Evolutionary conservation across 1,140 invertebrate species (phyloP).

Genomic region (Paraescarpia echinospica): DNA sequence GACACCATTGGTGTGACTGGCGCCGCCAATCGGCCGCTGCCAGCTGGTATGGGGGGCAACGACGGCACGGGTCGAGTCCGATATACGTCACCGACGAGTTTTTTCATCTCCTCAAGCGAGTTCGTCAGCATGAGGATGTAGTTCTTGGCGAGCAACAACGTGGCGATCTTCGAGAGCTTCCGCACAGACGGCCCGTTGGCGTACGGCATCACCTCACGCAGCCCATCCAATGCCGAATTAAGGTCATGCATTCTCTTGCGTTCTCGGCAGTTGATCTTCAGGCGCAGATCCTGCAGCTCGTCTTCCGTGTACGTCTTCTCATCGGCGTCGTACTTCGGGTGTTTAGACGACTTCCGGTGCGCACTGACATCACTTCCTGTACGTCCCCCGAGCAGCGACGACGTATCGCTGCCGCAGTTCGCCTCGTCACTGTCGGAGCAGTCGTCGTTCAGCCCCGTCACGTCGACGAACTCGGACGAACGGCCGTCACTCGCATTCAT

Average conservation of each 20-base stretch:
- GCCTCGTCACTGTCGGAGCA: not conserved
- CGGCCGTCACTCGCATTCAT: not conserved
- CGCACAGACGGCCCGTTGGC: slow-evolving; percentile 96
- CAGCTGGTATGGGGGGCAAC: not conserved
- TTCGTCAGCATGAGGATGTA: slow-evolving; percentile 71
- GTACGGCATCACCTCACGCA: slow-evolving; percentile 59
- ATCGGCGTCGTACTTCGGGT: not conserved
- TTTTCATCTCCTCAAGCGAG: slow-evolving; percentile 29
- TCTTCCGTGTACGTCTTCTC: slow-evolving; percentile 9
- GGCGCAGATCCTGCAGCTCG: slow-evolving; percentile 28
- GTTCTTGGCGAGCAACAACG: slow-evolving; percentile 94
- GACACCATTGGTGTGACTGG: slow-evolving; percentile 8
- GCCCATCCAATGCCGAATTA: slow-evolving; percentile 55
- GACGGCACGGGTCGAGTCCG: not conserved
- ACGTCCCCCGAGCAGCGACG: not conserved
- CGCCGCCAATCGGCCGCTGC: not conserved
- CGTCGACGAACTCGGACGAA: not conserved
- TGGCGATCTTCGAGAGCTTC: slow-evolving; percentile 98
- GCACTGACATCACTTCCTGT: not conserved
- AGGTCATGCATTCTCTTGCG: slow-evolving; percentile 58
- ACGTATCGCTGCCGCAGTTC: not conserved
- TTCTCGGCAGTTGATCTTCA: slow-evolving; percentile 51
- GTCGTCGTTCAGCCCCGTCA: not conserved
- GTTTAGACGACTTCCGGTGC: not conserved
- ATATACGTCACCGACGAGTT: slow-evolving; percentile 22